Percentiles rank a stretch among this genome's conserved stretches.
Conservation (phyloP, 2,797 vertebrate genomes). For the Pagetopsis macropterus region DNA sequence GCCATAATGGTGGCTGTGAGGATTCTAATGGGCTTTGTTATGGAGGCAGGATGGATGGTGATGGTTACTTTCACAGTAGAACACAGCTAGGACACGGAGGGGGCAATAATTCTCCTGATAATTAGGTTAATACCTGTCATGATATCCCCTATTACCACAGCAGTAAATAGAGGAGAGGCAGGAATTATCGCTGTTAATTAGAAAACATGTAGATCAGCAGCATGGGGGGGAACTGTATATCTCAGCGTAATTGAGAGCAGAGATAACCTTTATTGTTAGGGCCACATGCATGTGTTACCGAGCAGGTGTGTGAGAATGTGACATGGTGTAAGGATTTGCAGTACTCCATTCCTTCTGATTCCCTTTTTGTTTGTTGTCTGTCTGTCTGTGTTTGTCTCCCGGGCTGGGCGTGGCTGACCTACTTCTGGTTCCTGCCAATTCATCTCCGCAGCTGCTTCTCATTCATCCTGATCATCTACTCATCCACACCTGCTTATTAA, state of each 20-base stretch:
- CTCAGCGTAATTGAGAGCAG: conserved; percentile 55
- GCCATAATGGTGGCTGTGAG: conserved; percentile 43
- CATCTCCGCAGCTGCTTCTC: too few species aligned
- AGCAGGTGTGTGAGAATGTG: too few species aligned
- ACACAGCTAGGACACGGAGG: conserved; percentile 57
- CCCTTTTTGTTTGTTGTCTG: too few species aligned
- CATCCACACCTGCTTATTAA: too few species aligned
- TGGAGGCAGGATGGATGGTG: conserved; percentile 64
- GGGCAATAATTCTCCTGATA: conserved; percentile 72
- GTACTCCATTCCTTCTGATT: too few species aligned
- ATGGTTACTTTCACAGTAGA: conserved; percentile 57
- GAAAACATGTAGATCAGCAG: conserved; percentile 67
- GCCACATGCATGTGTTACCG: neutral
- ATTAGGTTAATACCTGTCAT: conserved; percentile 79
- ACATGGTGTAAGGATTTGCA: too few species aligned
- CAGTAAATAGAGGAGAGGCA: conserved; percentile 67
- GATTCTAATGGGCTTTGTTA: conserved; percentile 68
- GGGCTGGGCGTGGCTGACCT: too few species aligned
- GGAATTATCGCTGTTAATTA: conserved; percentile 69
- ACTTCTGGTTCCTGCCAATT: too few species aligned
- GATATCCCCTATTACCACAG: conserved; percentile 71
- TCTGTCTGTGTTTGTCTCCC: too few species aligned
- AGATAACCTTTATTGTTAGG: conserved; percentile 65
- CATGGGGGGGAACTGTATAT: conserved; percentile 58
- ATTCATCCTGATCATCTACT: too few species aligned